These are phyloP conservation scores for Mormoops blainvillei DNA, from an alignment of 2,113 vertebrate genomes.

Conservation along the genomic window DNA sequence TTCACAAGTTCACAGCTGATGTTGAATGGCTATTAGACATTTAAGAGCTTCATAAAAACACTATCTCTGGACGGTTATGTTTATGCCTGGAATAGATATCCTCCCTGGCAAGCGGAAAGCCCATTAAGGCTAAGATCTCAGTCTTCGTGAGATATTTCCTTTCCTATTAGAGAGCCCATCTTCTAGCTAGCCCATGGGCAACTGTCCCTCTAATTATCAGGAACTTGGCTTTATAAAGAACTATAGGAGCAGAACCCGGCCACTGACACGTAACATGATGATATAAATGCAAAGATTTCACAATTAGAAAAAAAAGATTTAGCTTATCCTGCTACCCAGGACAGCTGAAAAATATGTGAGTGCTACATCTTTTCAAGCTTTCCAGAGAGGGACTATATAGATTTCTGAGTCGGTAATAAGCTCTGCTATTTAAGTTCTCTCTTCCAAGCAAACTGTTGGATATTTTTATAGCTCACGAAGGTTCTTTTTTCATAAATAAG, in stretches of 20 bases:
- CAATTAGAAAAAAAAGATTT: not conserved
- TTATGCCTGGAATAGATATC: slow-evolving; percentile 52
- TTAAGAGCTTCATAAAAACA: slow-evolving; percentile 59
- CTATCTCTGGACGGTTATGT: slow-evolving; percentile 17
- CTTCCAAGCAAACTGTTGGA: not conserved
- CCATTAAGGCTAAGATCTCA: slow-evolving; percentile 36
- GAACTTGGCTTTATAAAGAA: not conserved
- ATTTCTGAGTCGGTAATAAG: not conserved
- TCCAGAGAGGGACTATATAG: not conserved
- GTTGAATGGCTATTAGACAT: slow-evolving; percentile 48
- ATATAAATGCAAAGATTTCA: not conserved
- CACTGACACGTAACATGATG: not conserved
- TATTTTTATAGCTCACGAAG: not conserved
- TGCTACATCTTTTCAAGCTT: not conserved
- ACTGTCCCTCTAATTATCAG: not conserved
- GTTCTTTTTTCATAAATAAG: not conserved
- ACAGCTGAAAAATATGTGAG: not conserved
- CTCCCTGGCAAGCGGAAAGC: slow-evolving; percentile 33
- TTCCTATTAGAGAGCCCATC: not conserved
- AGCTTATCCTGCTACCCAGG: not conserved
- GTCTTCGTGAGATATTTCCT: not conserved
- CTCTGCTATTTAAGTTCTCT: not conserved
- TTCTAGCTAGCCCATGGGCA: not conserved
- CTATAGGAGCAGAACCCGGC: not conserved
- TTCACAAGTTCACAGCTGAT: slow-evolving; percentile 62